Percentiles rank a stretch among this genome's conserved stretches.
phyloP scores from a whole-genome alignment of 2,888 invertebrate species.

The Paralinhomoeus sp. region DNA sequence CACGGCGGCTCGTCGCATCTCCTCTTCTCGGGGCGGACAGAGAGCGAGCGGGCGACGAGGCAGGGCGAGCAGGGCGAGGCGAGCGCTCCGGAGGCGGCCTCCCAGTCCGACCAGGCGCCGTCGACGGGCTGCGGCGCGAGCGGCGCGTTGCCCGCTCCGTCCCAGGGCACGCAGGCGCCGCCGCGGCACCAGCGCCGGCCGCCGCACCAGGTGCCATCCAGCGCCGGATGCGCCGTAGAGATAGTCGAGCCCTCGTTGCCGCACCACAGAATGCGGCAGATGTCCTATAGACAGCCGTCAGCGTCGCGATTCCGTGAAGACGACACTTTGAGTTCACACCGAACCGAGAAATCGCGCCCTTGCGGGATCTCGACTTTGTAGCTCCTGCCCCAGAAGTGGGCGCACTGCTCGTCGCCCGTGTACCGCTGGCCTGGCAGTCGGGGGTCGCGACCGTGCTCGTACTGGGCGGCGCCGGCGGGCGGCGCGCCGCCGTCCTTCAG shows the following conservation, averaged over 20 bases:
- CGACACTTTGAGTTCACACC: no score
- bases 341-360: no score
- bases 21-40: conserved; percentile 16
- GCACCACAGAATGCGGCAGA: conserved; percentile 23
- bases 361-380: conserved; percentile 21
- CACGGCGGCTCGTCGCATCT: conserved; percentile 23
- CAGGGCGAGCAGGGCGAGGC: conserved; percentile 19
- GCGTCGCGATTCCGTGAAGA: no score
- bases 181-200: conserved; percentile 20
- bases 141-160: conserved; percentile 4
- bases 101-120: conserved; percentile 22
- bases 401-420: conserved; percentile 24
- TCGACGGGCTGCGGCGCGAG: conserved; percentile 13
- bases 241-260: conserved; percentile 24
- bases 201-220: conserved; percentile 25
- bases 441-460: conserved; percentile 17
- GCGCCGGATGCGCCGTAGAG: conserved; percentile 24
- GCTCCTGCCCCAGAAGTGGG: conserved; percentile 25
- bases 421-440: conserved; percentile 22
- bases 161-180: conserved; percentile 18
- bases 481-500: conserved; percentile 4
- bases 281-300: conserved; percentile 12
- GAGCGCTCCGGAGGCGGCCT: conserved; percentile 12
- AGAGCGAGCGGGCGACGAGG: conserved; percentile 17
- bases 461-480: conserved; percentile 11